Conservation (phyloP, 2,888 invertebrate species). For the Myopa tessellatipennis region DNA sequence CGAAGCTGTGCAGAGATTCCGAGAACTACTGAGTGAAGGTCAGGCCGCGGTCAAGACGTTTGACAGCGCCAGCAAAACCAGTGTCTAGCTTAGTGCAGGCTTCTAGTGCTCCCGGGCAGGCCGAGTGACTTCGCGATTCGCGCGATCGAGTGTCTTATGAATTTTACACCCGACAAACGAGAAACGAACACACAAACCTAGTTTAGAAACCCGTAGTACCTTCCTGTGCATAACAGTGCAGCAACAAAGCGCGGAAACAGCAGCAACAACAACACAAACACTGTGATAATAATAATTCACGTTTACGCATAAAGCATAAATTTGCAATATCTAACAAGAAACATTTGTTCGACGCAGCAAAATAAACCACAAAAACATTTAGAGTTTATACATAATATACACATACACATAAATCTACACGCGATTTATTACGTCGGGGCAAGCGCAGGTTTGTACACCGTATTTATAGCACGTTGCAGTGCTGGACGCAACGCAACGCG, state of each 20-base stretch:
- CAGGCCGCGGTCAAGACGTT: background rate
- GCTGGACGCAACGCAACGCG: background rate
- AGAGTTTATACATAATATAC: constrained; percentile 27
- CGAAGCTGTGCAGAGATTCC: background rate
- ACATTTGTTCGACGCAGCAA: constrained; percentile 2
- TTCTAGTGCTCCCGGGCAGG: background rate
- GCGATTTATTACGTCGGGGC: constrained; percentile 4
- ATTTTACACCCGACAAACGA: constrained; percentile 43
- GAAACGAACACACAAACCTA: background rate
- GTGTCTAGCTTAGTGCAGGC: background rate
- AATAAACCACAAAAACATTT: constrained; percentile 1
- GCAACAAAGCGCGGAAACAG: constrained; percentile 3
- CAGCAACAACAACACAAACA: constrained; percentile 44
- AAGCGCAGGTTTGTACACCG: constrained; percentile 9
- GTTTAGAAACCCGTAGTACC: constrained; percentile 18
- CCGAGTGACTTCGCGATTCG: background rate
- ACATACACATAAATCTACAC: constrained; percentile 19
- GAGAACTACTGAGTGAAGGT: background rate
- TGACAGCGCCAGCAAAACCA: background rate
- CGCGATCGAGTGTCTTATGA: constrained; percentile 62
- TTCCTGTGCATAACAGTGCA: constrained; percentile 40
- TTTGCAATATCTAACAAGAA: constrained; percentile 24
- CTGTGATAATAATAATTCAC: constrained; percentile 54
- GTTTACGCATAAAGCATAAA: constrained; percentile 36
- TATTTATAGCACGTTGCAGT: constrained; percentile 2